Base-by-base conservation (phyloP, 2,113 vertebrate genomes). In the Caloenas nicobarica region DNA sequence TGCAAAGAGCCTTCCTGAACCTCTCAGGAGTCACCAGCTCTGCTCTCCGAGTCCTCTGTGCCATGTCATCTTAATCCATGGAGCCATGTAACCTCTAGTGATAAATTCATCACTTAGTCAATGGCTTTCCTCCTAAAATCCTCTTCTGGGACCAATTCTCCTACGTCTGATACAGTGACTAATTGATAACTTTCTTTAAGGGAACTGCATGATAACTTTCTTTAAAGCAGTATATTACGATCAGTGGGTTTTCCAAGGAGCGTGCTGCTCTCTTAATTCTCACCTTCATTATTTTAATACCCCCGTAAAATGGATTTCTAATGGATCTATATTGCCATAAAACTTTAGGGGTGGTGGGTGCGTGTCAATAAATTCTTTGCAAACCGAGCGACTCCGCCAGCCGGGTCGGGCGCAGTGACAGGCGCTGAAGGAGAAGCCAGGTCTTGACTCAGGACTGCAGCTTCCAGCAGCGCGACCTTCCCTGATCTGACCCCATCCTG, bases 271-370 rank as follows among this genome's bases (percentile, higher is more conserved):
- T 58, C 90, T 96, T 78, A 72, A 92, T 91, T 82, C 95, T 97
- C 96, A 91, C 93, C 93, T 96, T 96, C 95, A 68, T 95, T 96
- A 97, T 93, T 96, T 98, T 95, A 96, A 96, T 97, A 93, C 88
- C 91, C 68, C 95, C 79, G 95, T 70, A 90, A 97, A 97, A 95
- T 84, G 89, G 87, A 61, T 73, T 80, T 84, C 95, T 96, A 94
- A 95, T 95, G 91, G 95, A 82, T 89, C 94, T 89, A 56, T 88
- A 91, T 87, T 91, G 92, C 86, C 70, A 70, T 96, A 96, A 96
- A 95, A 90, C 73, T 92, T 96, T 56, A 42, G 76, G 88, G 88
- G 74, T 91, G 81, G 93, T 86, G 62, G 91, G 79, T 87, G 68
- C 81, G 76, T 90, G 73, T 93, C 95, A 73, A 91, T 95, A 95